Evolutionary conservation across 2,797 vertebrate genomes (phyloP).

Genomic region (Natrix natrix): DNA sequence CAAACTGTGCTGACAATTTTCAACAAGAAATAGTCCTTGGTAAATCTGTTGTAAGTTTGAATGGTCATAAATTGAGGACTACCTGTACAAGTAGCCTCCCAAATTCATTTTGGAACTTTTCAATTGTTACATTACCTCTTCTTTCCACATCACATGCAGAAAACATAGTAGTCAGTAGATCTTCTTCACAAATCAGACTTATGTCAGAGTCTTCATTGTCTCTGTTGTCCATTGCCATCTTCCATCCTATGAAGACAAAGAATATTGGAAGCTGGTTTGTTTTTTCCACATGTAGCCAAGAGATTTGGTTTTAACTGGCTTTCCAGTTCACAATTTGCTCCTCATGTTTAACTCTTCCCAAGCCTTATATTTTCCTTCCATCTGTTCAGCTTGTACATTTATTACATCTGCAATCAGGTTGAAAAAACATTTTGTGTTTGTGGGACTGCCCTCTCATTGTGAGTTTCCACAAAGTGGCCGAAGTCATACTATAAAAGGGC

Average conservation of each 20-base stretch:
- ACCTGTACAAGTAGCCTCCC: not conserved
- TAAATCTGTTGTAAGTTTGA: not conserved
- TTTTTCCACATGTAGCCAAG: not conserved
- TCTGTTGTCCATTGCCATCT: conserved; percentile 40
- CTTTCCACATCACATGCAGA: conserved; percentile 78
- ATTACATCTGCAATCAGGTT: not conserved
- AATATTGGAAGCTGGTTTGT: not conserved
- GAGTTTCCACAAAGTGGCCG: not conserved
- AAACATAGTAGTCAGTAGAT: conserved; percentile 84
- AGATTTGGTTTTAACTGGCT: not conserved
- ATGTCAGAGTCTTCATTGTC: conserved; percentile 64
- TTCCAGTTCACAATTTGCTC: not conserved
- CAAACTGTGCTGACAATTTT: not conserved
- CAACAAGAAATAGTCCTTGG: not conserved
- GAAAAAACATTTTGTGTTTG: not conserved
- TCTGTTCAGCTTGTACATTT: not conserved
- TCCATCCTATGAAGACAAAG: conserved; percentile 11
- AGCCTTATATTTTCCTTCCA: not conserved
- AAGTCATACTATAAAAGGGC: not conserved
- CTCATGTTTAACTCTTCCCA: not conserved
- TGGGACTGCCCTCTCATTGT: not conserved
- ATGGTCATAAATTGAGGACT: not conserved
- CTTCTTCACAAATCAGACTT: conserved; percentile 82
- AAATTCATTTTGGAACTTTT: not conserved
- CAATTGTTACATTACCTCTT: conserved; percentile 70